Evolutionary conservation across 2,797 vertebrate species (phyloP).

Genomic region (Pogoniulus pusillus): DNA sequence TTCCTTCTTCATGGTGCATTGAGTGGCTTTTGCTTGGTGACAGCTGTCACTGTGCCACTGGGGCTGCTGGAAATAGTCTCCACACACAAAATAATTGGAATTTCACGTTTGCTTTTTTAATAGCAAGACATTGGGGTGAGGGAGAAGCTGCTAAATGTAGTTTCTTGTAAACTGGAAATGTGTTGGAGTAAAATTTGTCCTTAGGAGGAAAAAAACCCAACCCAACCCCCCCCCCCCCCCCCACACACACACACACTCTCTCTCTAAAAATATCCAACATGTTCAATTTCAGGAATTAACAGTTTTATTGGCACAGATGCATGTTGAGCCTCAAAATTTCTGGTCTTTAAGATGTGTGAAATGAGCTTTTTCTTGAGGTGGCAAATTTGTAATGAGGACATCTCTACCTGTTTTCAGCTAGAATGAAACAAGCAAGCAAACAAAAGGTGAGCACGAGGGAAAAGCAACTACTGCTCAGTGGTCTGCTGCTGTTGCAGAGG

Average conservation of each 20-base stretch:
- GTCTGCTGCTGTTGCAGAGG: neutral
- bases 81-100: neutral
- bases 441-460: neutral
- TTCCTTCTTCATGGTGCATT: neutral
- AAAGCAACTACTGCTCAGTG: neutral
- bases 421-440: neutral
- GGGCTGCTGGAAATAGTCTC: conserved; percentile 14
- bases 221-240: too few species aligned
- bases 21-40: neutral
- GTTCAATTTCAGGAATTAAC: neutral
- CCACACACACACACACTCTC: too few species aligned
- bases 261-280: neutral
- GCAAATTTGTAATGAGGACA: neutral
- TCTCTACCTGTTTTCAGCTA: neutral
- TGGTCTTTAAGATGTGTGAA: neutral
- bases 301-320: neutral
- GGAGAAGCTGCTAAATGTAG: neutral
- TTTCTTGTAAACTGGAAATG: neutral
- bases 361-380: neutral
- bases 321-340: neutral
- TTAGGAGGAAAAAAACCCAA: neutral
- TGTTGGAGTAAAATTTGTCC: neutral
- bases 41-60: neutral
- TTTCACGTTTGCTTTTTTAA: conserved; percentile 17
- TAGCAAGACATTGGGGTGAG: neutral